Conservation (phyloP, 2,888 invertebrate species). For the Meganola albula region DNA sequence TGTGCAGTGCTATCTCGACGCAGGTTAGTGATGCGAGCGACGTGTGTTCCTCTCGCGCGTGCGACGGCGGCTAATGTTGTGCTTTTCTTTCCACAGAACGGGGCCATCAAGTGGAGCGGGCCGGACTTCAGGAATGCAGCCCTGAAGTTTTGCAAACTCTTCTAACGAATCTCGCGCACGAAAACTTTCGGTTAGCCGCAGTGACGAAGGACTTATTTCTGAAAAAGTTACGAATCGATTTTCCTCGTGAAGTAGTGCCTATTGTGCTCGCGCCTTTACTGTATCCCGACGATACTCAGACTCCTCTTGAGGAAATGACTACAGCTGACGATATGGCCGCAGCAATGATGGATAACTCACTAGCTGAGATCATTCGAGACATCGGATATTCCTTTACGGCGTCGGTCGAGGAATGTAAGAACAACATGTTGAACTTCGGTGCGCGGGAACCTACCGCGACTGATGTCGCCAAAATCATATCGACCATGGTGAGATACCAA, state of each 20-base stretch:
- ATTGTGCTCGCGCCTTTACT: conserved; percentile 92
- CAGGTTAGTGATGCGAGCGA: conserved; percentile 73
- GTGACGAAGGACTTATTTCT: conserved; percentile 89
- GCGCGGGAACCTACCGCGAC: conserved; percentile 89
- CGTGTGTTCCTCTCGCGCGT: conserved; percentile 1
- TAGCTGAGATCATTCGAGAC: conserved; percentile 94
- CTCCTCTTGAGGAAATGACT: conserved; percentile 80
- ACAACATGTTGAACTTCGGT: conserved; percentile 88
- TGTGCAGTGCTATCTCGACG: conserved; percentile 90
- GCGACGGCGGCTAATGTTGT: conserved; percentile 3
- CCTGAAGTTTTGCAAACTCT: conserved; percentile 93
- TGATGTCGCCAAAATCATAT: conserved; percentile 90
- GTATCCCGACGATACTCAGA: conserved; percentile 86
- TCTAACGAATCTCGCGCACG: conserved; percentile 80
- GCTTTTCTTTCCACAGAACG: conserved; percentile 63
- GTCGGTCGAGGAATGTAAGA: conserved; percentile 91
- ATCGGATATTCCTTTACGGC: conserved; percentile 94
- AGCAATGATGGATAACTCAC: conserved; percentile 84
- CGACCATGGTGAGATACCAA: conserved; percentile 92
- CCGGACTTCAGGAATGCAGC: conserved; percentile 92
- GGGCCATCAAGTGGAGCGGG: conserved; percentile 83
- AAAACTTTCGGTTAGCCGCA: conserved; percentile 80
- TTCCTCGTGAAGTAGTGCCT: conserved; percentile 92
- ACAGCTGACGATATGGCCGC: conserved; percentile 79
- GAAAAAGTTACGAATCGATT: conserved; percentile 88